phyloP scores from a whole-genome alignment of 2,113 vertebrate species.

The Callospermophilus lateralis region DNA sequence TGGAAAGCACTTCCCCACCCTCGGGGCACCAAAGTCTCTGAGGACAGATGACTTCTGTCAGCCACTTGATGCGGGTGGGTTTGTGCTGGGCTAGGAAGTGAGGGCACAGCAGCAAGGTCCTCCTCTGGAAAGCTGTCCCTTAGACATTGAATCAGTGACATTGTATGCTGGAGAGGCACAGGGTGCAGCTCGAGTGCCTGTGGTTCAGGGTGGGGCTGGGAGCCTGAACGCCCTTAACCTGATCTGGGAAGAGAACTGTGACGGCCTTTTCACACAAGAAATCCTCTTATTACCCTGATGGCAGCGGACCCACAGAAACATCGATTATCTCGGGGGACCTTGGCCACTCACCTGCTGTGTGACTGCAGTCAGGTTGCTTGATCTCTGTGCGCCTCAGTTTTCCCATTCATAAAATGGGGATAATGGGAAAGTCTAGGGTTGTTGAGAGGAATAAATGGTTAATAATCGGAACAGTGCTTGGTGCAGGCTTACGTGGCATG shows the following conservation, averaged over 20 bases:
- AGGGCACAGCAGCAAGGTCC: not conserved
- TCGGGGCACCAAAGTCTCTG: too few relatives aligned
- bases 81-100: not conserved
- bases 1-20: not conserved
- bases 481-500: accelerated
- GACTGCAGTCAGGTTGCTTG: not conserved
- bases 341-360: not conserved
- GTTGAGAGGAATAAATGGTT: not conserved
- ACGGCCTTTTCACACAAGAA: accelerated
- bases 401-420: not conserved
- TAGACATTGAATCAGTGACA: not conserved
- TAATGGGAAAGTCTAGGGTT: not conserved
- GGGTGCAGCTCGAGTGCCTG: accelerated
- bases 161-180: not conserved
- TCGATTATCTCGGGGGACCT: not conserved
- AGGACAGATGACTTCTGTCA: not conserved
- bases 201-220: not conserved
- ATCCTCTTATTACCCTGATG: not conserved
- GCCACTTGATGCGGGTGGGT: accelerated
- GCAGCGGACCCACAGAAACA: not conserved
- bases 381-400: not conserved
- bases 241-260: not conserved
- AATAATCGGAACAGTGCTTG: not conserved
- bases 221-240: accelerated
- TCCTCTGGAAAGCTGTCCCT: accelerated